A percentile compares a stretch with the other conserved stretches of the same genome.
These are phyloP conservation scores for Acanthosepion lycidas DNA, from an alignment of 2,888 invertebrate genomes.

Conservation along the genomic window DNA sequence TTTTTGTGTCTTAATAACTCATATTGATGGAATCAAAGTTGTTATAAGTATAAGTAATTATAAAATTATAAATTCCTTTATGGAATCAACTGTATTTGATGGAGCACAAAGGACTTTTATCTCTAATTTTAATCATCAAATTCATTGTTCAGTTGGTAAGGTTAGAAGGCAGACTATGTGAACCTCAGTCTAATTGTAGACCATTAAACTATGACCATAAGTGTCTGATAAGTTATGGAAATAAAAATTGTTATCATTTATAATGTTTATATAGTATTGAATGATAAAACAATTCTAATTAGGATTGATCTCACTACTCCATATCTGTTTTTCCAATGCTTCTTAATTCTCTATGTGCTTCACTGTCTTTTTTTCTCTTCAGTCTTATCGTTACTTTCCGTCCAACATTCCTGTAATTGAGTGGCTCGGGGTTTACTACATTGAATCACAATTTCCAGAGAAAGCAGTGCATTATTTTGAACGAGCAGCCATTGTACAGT, in stretches of 20 bases:
- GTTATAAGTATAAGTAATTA: too few species aligned
- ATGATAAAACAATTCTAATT: background rate
- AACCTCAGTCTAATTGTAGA: background rate
- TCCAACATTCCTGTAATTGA: slow-evolving; percentile 86
- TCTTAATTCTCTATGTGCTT: background rate
- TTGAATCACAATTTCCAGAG: slow-evolving; percentile 90
- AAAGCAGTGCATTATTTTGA: slow-evolving; percentile 88
- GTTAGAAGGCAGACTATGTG: background rate
- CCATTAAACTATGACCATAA: background rate
- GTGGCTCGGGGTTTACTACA: slow-evolving; percentile 91
- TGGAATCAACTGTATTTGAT: too few species aligned
- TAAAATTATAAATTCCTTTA: too few species aligned
- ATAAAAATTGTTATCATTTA: background rate
- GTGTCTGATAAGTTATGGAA: background rate
- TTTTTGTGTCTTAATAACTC: too few species aligned
- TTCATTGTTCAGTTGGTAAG: background rate
- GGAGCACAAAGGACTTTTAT: too few species aligned
- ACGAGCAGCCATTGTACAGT: slow-evolving; percentile 75
- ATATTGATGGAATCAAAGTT: too few species aligned
- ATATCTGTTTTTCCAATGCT: background rate
- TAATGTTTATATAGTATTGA: background rate
- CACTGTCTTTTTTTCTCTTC: slow-evolving; percentile 60
- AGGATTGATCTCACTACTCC: too few species aligned
- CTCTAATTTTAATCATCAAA: background rate
- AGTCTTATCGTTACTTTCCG: slow-evolving; percentile 84